Evolutionary conservation across 2,888 invertebrate genomes (phyloP).

Genomic region (Micoletzkya japonica): DNA sequence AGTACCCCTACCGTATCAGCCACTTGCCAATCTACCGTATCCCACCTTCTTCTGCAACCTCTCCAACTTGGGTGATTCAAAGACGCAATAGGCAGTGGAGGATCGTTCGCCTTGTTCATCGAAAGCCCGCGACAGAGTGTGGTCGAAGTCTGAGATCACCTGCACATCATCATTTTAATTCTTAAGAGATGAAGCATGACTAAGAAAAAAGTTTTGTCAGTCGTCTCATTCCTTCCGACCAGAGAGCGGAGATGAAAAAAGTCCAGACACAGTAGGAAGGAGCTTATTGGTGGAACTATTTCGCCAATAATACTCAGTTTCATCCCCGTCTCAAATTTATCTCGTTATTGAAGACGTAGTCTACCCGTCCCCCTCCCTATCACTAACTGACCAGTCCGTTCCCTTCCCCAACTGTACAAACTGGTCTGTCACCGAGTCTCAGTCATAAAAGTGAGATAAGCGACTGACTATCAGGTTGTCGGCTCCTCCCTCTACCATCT

Average conservation of each 20-base stretch:
- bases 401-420: not conserved
- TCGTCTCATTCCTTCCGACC: too few species aligned
- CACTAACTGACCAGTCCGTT: not conserved
- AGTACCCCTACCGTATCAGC: not conserved
- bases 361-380: not conserved
- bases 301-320: too few species aligned
- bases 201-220: too few species aligned
- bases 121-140: constrained; percentile 54
- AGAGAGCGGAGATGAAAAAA: too few species aligned
- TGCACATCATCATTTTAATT: constrained; percentile 12
- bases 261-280: too few species aligned
- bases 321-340: too few species aligned
- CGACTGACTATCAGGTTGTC: constrained; percentile 15
- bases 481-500: constrained; percentile 22
- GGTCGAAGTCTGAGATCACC: constrained; percentile 63
- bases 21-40: not conserved
- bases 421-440: too few species aligned
- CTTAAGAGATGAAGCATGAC: too few species aligned
- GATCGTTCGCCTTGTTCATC: constrained; percentile 52
- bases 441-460: too few species aligned
- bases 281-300: too few species aligned
- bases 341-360: not conserved
- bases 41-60: not conserved
- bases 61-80: constrained; percentile 56
- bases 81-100: constrained; percentile 61